Percentiles rank a stretch among this genome's conserved stretches.
phyloP scores from a whole-genome alignment of 2,797 vertebrate species.

The Bufotes viridis region DNA sequence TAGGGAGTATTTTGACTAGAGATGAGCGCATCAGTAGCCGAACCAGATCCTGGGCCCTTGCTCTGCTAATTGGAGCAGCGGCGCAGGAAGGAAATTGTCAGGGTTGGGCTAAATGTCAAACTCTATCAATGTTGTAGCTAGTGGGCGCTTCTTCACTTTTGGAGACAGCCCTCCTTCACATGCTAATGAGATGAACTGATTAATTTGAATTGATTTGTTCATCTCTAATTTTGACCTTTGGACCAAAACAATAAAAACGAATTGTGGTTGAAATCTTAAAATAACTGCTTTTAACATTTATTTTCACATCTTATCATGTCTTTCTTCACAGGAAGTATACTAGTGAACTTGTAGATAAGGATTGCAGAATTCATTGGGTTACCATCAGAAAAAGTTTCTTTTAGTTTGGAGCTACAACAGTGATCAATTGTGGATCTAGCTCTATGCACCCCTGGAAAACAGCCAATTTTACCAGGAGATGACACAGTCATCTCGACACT shows the following conservation, averaged over 20 bases:
- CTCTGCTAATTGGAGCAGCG: too few relatives aligned
- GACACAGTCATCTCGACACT: not conserved
- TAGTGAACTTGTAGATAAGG: not conserved
- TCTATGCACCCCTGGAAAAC: not conserved
- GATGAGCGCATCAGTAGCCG: too few relatives aligned
- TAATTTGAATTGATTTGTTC: too few relatives aligned
- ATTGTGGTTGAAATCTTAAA: not conserved
- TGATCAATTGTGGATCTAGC: not conserved
- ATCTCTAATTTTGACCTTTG: not conserved
- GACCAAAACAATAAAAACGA: not conserved
- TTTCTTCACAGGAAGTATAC: not conserved
- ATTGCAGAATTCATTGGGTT: not conserved
- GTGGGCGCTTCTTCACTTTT: too few relatives aligned
- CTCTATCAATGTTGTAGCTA: too few relatives aligned
- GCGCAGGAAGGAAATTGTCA: too few relatives aligned
- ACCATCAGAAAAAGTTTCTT: not conserved
- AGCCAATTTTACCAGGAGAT: not conserved
- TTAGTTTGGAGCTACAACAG: not conserved
- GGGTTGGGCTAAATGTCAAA: too few relatives aligned
- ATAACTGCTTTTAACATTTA: not conserved
- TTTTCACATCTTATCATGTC: not conserved
- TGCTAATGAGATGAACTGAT: too few relatives aligned
- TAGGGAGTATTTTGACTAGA: not conserved
- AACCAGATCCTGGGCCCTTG: too few relatives aligned
- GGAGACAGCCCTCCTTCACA: too few relatives aligned